Evolutionary conservation across 92 coral and sea anemone genomes (phyloP).

Genomic region (Porites cylindrica): DNA sequence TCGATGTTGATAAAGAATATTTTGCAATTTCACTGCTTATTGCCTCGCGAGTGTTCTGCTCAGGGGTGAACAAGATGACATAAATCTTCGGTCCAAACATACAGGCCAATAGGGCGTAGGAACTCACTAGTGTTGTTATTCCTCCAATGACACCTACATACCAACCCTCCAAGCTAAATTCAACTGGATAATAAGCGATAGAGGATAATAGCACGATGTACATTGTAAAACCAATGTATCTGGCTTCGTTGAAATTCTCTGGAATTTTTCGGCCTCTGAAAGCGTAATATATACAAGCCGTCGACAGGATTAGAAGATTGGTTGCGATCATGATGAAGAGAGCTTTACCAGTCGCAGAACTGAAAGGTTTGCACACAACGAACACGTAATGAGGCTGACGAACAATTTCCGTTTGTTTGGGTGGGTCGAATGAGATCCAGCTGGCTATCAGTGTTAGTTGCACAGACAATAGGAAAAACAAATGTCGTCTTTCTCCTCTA

Average conservation of each 20-base stretch:
- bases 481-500: slow-evolving; percentile 18
- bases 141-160: slow-evolving; percentile 40
- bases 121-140: slow-evolving; percentile 24
- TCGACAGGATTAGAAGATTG: slow-evolving; percentile 6
- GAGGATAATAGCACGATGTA: slow-evolving; percentile 30
- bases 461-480: not conserved
- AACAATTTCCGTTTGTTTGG: not conserved
- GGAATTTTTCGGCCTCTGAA: slow-evolving; percentile 42
- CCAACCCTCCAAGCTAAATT: slow-evolving; percentile 37
- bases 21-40: slow-evolving; percentile 33
- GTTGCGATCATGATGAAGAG: slow-evolving; percentile 3
- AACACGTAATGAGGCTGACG: slow-evolving; percentile 28
- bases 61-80: slow-evolving; percentile 27
- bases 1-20: slow-evolving; percentile 17
- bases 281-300: slow-evolving; percentile 40
- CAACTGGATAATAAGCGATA: slow-evolving; percentile 37
- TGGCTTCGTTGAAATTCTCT: slow-evolving; percentile 54
- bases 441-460: slow-evolving; percentile 7
- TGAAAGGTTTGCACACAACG: slow-evolving; percentile 28
- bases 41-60: slow-evolving; percentile 48
- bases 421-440: slow-evolving; percentile 38
- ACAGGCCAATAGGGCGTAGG: slow-evolving; percentile 27
- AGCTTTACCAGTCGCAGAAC: not conserved
- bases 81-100: slow-evolving; percentile 50
- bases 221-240: slow-evolving; percentile 48